These are phyloP conservation scores for Cuniculus paca DNA, from an alignment of 2,797 vertebrate species.

Conservation along the genomic window DNA sequence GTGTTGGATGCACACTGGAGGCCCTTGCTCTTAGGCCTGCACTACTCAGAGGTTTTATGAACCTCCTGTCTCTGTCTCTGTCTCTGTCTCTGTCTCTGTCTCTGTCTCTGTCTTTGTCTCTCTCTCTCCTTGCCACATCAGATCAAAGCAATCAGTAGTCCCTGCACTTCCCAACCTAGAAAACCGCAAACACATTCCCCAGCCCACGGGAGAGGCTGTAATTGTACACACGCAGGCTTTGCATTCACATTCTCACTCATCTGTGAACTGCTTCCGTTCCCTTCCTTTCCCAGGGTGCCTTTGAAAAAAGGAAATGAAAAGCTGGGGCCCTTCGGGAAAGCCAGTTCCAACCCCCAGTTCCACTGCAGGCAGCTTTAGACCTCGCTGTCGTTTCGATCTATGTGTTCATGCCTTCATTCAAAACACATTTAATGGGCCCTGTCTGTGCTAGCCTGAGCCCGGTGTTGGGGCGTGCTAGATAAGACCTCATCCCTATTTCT, in stretches of 20 bases:
- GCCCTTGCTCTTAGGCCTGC: neutral
- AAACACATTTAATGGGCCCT: neutral
- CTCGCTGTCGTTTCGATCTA: conserved; percentile 3
- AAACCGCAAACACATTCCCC: neutral
- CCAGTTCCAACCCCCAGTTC: conserved; percentile 12
- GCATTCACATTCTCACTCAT: neutral
- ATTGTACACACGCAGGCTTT: conserved; percentile 47
- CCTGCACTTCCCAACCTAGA: conserved; percentile 57
- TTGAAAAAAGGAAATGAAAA: conserved; percentile 62
- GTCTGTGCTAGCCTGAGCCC: neutral
- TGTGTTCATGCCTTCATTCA: conserved; percentile 46
- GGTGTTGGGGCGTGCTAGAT: neutral
- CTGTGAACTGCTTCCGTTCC: neutral
- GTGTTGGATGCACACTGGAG: neutral
- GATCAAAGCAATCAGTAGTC: conserved; percentile 32
- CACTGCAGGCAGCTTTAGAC: neutral
- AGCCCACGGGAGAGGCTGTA: conserved; percentile 47
- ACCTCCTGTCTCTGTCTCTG: neutral
- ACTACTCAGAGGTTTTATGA: neutral
- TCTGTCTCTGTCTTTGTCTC: too few relatives aligned
- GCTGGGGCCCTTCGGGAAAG: conserved; percentile 35
- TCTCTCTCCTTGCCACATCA: neutral
- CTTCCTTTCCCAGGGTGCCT: conserved; percentile 58
- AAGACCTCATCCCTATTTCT: conserved; percentile 6
- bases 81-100: neutral